Evolutionary conservation across 2,113 vertebrate species (phyloP).

Genomic region (Pao palembangensis): DNA sequence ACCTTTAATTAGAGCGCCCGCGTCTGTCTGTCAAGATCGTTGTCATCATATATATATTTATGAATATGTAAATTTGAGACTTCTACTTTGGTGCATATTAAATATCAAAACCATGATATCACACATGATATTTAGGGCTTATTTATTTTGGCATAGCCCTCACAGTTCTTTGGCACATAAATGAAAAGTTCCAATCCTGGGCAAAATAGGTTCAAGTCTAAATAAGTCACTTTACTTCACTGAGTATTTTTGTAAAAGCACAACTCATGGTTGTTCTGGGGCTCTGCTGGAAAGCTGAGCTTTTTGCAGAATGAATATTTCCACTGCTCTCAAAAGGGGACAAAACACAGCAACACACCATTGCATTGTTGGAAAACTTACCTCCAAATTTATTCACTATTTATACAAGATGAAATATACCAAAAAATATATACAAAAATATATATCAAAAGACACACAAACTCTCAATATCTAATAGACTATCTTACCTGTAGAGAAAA

Average conservation of each 20-base stretch:
- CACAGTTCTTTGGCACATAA: not conserved
- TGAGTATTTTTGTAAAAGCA: too few species aligned
- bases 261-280: too few species aligned
- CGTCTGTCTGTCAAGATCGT: not conserved
- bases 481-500: conserved; percentile 6
- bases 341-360: not conserved
- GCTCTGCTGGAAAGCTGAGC: too few species aligned
- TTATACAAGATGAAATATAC: conserved; percentile 58
- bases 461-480: conserved; percentile 22
- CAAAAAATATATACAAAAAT: conserved; percentile 71
- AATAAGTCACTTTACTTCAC: too few species aligned
- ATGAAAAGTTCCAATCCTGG: not conserved
- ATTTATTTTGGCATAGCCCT: conserved; percentile 19
- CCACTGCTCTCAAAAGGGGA: conserved; percentile 1
- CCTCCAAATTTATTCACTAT: conserved; percentile 65
- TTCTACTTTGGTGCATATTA: conserved; percentile 21
- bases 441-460: conserved; percentile 49
- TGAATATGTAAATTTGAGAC: conserved; percentile 9
- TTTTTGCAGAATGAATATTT: too few species aligned
- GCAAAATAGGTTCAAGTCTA: too few species aligned
- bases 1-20: not conserved
- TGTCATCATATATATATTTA: not conserved
- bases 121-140: conserved; percentile 20
- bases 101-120: conserved; percentile 5
- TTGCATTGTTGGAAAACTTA: conserved; percentile 48